Evolutionary conservation across 2,113 vertebrate genomes (phyloP).

Genomic region (Epinephelus moara): DNA sequence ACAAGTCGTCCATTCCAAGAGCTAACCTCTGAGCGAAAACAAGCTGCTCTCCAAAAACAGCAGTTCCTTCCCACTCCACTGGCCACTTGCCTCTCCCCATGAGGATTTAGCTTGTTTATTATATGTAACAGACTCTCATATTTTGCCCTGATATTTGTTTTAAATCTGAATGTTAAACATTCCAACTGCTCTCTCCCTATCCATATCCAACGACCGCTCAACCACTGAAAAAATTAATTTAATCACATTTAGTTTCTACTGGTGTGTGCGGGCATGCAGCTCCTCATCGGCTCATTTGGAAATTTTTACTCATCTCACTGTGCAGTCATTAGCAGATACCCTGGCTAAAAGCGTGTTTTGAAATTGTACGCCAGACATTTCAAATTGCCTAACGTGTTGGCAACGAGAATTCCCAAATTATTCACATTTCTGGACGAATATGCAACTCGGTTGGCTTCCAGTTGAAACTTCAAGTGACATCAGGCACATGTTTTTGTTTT

Average conservation of each 20-base stretch:
- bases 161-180: conserved; percentile 49
- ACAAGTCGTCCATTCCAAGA: conserved; percentile 68
- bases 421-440: conserved; percentile 43
- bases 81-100: conserved; percentile 59
- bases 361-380: conserved; percentile 50
- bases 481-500: conserved; percentile 56
- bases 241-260: conserved; percentile 9
- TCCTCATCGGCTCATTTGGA: conserved; percentile 30
- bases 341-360: conserved; percentile 56
- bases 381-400: conserved; percentile 53
- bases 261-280: background rate
- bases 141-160: conserved; percentile 58
- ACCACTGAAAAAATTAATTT: conserved; percentile 24
- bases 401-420: conserved; percentile 42
- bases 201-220: conserved; percentile 23
- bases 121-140: conserved; percentile 43
- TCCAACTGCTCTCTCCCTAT: conserved; percentile 25
- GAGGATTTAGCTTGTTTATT: conserved; percentile 65
- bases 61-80: conserved; percentile 63
- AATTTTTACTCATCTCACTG: conserved; percentile 23
- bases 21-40: conserved; percentile 72
- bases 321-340: conserved; percentile 41
- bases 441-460: conserved; percentile 28
- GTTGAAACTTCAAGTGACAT: conserved; percentile 50
- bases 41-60: conserved; percentile 76